Evolutionary conservation across 2,113 vertebrate genomes (phyloP), one percentile per base, ranked within the genome.

Genomic region (Bubo scandiacus): DNA sequence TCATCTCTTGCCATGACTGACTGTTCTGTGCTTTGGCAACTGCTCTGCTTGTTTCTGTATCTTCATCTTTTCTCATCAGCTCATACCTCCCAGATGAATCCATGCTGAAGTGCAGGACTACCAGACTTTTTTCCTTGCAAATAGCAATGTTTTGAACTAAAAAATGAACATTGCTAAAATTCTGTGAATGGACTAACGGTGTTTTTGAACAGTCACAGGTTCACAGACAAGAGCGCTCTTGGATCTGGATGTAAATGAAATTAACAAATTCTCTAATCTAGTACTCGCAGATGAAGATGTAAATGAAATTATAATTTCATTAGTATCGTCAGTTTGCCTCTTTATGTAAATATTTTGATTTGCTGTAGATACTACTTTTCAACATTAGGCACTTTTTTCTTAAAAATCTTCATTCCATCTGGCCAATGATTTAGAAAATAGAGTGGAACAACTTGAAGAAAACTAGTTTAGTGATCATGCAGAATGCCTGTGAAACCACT

Each of bases 121-220:
- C 11, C 2, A 6, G 5, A 9, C 11, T 27, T 73, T 73, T 65
- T 52, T 17, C 9, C 9, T 92, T 81, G 38, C 38, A 79, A 9
- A 8, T 27, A 57, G 22, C 9, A 66, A 1, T 62, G 19, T 45
- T 91, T 26, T 15, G 34, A 78, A 67, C 21, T 81, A 3, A 63
- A 61, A 86, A 79, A 42, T 51, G 8, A n/a, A 30, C 15, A 1
- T 23, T 29, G 12, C 40, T 55, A 13, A 45, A 92, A 71, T 74
- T 42, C 22, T 3, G 2, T n/a, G 7, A 43, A 10, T 51, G 27
- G 4, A 36, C 15, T 18, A 29, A 0, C 0, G 1, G 7, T 66
- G 49, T 3, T 86, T 81, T 80, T 11, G 4, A 68, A n/a, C 20
- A 75, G n/a, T 84, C 32, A 26, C 10, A 40, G 9, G 12, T 59